phyloP scores from a whole-genome alignment of 64 coral and sea anemone species.

The Montipora foliosa region DNA sequence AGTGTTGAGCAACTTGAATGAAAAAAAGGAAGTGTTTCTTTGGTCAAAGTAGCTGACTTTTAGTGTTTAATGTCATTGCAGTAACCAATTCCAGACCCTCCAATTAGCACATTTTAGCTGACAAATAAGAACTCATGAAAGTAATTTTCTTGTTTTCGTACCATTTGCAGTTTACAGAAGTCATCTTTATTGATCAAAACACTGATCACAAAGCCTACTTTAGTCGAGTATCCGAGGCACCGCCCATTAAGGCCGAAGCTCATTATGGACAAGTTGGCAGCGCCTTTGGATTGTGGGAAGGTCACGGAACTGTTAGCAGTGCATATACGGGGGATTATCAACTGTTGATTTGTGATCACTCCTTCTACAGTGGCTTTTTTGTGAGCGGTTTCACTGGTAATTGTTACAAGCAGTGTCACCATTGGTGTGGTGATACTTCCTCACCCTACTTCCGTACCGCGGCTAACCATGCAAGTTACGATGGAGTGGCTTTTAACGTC shows the following conservation, averaged over 20 bases:
- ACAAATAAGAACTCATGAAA: background rate
- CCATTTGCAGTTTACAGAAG: slow-evolving; percentile 14
- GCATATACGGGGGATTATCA: background rate
- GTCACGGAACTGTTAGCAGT: background rate
- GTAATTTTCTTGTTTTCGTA: background rate
- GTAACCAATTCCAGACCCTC: too few species aligned
- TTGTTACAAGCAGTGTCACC: background rate
- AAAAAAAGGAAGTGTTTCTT: too few species aligned
- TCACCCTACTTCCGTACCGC: slow-evolving; percentile 47
- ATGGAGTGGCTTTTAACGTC: slow-evolving; percentile 37
- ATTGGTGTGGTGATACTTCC: background rate
- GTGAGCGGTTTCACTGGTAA: slow-evolving; percentile 24
- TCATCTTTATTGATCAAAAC: slow-evolving; percentile 26
- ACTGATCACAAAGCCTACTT: background rate
- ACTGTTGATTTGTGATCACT: slow-evolving; percentile 25
- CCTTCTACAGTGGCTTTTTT: slow-evolving; percentile 3
- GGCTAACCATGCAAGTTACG: background rate
- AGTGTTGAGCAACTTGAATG: too few species aligned
- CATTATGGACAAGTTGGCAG: background rate
- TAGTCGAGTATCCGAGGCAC: background rate
- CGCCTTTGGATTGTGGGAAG: slow-evolving; percentile 24
- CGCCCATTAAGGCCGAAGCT: background rate
- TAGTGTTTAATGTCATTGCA: too few species aligned
- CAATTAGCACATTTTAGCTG: too few species aligned
- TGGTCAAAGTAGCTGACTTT: too few species aligned